Percentiles rank a stretch among this genome's conserved stretches.
These are phyloP conservation scores for Bombus ignitus DNA, from an alignment of 1,140 invertebrate genomes.

Conservation along the genomic window DNA sequence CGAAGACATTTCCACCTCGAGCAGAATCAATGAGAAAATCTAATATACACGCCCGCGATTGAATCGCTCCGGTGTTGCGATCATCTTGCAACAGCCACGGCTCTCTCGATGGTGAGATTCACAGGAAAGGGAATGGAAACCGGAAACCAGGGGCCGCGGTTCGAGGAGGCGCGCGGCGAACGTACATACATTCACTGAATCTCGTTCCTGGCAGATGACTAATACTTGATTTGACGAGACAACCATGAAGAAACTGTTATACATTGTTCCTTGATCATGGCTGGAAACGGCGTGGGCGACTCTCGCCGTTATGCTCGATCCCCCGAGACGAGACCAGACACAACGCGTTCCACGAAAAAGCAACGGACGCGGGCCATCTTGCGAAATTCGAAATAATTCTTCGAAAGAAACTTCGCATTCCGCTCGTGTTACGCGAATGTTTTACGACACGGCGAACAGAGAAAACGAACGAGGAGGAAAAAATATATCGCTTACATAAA, in stretches of 20 bases:
- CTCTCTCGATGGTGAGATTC: conserved; percentile 35
- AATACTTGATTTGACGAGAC: conserved; percentile 78
- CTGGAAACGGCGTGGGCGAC: conserved; percentile 73
- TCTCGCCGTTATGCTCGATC: conserved; percentile 64
- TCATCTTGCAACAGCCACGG: conserved; percentile 38
- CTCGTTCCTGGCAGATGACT: conserved; percentile 74
- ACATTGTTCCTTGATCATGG: conserved; percentile 78
- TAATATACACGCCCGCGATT: neutral
- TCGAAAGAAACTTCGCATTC: neutral
- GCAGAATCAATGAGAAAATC: neutral
- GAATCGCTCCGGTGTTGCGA: conserved; percentile 21
- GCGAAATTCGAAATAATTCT: conserved; percentile 37
- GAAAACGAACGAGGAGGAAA: neutral
- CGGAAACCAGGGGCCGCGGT: conserved; percentile 36
- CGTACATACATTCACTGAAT: conserved; percentile 57
- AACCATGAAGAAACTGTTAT: conserved; percentile 80
- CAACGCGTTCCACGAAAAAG: neutral
- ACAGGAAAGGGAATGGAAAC: conserved; percentile 57
- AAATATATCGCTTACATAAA: conserved; percentile 43
- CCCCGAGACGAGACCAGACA: neutral
- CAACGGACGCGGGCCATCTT: neutral
- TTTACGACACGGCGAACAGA: conserved; percentile 8
- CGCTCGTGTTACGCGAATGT: conserved; percentile 25
- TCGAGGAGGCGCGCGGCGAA: conserved; percentile 14
- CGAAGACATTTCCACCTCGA: conserved; percentile 10